Base-by-base conservation (phyloP, 2,888 invertebrate genomes). In the Agrotis exclamationis region DNA sequence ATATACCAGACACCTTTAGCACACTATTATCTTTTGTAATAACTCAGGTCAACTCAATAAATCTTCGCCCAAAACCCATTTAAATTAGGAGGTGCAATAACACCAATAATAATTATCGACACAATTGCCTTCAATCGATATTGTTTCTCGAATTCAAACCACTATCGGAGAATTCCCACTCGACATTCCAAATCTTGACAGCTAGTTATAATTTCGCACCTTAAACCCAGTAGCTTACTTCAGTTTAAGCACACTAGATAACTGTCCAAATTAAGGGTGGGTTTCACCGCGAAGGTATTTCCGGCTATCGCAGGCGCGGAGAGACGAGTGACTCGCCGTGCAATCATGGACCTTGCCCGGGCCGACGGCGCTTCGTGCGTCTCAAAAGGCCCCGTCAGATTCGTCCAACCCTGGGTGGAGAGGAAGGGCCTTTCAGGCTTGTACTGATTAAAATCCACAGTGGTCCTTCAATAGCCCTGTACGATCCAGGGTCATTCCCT, bases 131-230 rank as follows among this genome's bases (percentile, higher is more conserved):
- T 45, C 57, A 73, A 84, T 76, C 66, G 66, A 82, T 79, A 76
- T 80, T 80, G 72, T 76, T 63, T 75, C 76, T 79, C 48, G 68
- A 75, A 62, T 67, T 16, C 33, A 58, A 83, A 85, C 83, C 70
- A 73, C 85, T 82, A 68, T 59, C 63, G 16, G 54, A 68, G 76
- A 76, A 83, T 83, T 84, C 45, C 62, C 47, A 56, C 60, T 67
- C 70, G 20, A 70, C 85, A 83, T 83, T 83, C 83, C 83, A 48
- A 59, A 60, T 54, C 47, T 54, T 70, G 70, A 68, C 68, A 72
- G n/a, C 64, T 47, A 51, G 68, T 73, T 78, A 79, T 80, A 69
- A 80, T 79, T 80, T 80, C 57, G 39, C 79, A 74, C 82, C 60
- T 67, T 56, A 67, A 74, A 24, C 50, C 60, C 82, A 54, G 80